Evolutionary conservation across 2,113 vertebrate species (phyloP), one percentile per base, ranked within the genome.

Genomic region (Saccopteryx bilineata): DNA sequence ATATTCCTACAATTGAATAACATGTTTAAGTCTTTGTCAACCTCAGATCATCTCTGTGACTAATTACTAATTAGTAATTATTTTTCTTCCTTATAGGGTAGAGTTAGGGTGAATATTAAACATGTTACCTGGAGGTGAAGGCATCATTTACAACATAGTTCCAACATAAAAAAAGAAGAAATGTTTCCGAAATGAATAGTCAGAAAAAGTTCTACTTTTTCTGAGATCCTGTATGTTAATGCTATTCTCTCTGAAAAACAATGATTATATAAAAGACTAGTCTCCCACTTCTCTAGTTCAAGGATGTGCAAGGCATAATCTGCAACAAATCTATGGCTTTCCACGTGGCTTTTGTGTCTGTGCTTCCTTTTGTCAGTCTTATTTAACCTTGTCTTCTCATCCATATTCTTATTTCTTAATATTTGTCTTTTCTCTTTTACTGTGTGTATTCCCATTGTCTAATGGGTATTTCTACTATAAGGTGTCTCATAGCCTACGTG

Each of bases 381-480:
- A 7, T 65, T 82, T 54, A 80, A 86, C 13, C 10, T 60, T 82
- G 11, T 31, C 13, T 83, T 87, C 58, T 39, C 72, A 75, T 84
- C 8, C 5, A 9, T 26, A 14, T 48, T 21, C 48, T 91, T 58
- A 26, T 23, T 39, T 39, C 39, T 39, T 39, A 39, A 39, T 39
- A 39, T 39, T 63, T 63, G 18, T 48, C 17, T 7, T 74, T 95
- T 54, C 52, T 74, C 39, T 86, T 85, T 81, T 52, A 78, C 60
- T 26, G 21, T 23, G 39, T 56, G 14, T 61, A 46, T 85, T 58
- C 1, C 14, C 28, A 58, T 17, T 69, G 15, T 26, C 19, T 56
- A 46, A 79, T 14, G 48, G 11, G 28, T 54, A 95, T 58, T 95
- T 85, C 69, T 79, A 79, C 50, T 90, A 5, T 63, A 87, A 85